Evolutionary conservation across 2,888 invertebrate genomes (phyloP), one percentile per base, ranked within the genome.

Genomic region (Diarsia mendica): DNA sequence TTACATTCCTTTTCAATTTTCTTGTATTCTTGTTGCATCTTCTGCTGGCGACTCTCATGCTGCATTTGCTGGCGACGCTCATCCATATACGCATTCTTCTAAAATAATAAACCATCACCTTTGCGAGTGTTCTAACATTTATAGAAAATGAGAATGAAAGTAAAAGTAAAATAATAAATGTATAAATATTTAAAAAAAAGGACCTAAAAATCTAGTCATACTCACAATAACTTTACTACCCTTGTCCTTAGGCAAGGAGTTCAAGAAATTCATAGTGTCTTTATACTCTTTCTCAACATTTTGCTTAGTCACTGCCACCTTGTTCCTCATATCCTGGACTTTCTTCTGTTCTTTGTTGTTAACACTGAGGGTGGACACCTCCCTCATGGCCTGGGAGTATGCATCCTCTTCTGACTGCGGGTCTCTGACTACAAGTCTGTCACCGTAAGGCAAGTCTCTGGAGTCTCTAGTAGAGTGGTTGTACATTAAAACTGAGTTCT

Each of bases 291-390:
- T 96, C 74, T 96, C 96, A 64, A 96, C 93, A 90, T 98, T 97
- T 86, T 99, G 96, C 92, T 98, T 98, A 82, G 98, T 92, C 86
- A 95, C 88, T 15, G 96, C 96, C 67, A 96, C 89, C 89, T 91
- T 95, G 79, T 89, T 93, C 74, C 94, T 93, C 83, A 91, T 87
- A 61, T 93, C 90, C 72, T 92, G 91, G n/a, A 91, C 76, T 80
- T 90, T 93, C 55, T 90, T 93, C 23, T 90, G 87, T 33, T 91
- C 89, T 58, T 89, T 89, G 44, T 90, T 89, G 63, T 88, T 89
- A 8, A 69, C 64, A 15, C 87, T 77, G 13, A 83, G 78, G 49
- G 75, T 72, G 2, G 90, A 85, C 6, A 88, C 86, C 83, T 95
- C 94, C 85, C 89, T 94, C 79, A 94, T 87, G 3, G 96, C 96